Percentiles rank a stretch among this genome's conserved stretches.
phyloP scores from a whole-genome alignment of 2,113 vertebrate genomes.

The Tonatia bakeri region DNA sequence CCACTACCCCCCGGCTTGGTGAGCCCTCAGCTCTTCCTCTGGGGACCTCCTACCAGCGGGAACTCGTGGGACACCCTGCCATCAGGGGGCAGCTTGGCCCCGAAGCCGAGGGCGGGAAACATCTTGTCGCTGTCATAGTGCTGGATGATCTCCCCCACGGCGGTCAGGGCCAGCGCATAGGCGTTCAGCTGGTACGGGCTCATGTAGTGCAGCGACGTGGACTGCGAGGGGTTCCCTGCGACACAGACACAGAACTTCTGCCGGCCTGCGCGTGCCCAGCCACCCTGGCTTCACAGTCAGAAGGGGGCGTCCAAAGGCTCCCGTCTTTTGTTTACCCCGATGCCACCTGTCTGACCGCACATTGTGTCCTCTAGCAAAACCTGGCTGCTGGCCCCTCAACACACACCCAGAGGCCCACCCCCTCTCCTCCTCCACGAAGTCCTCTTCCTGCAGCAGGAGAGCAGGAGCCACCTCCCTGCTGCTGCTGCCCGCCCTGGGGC shows the following conservation, averaged over 20 bases:
- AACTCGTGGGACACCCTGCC: constrained; percentile 94
- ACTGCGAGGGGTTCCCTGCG: constrained; percentile 92
- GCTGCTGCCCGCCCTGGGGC: accelerated
- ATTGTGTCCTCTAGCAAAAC: neutral
- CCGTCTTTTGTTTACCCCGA: neutral
- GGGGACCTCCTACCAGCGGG: constrained; percentile 84
- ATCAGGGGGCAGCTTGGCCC: constrained; percentile 93
- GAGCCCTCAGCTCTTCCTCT: neutral
- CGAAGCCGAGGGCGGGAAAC: constrained; percentile 94
- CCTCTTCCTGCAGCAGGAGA: accelerated
- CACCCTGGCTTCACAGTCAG: neutral
- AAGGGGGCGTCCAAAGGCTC: neutral
- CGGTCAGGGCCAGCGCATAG: constrained; percentile 92
- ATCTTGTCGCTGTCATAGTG: constrained; percentile 97
- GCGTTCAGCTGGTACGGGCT: constrained; percentile 97
- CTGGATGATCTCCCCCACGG: constrained; percentile 95
- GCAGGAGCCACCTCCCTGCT: too few species aligned
- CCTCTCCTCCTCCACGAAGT: neutral
- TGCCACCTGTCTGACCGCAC: neutral
- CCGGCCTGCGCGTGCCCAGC: neutral
- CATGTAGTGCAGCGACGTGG: constrained; percentile 95
- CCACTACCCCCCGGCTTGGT: neutral
- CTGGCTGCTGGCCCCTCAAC: neutral
- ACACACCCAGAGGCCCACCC: accelerated
- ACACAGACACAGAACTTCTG: accelerated